Percentiles rank a stretch among this genome's conserved stretches.
Conservation (phyloP, 2,888 invertebrate species). For the Drosophila atripex region DNA sequence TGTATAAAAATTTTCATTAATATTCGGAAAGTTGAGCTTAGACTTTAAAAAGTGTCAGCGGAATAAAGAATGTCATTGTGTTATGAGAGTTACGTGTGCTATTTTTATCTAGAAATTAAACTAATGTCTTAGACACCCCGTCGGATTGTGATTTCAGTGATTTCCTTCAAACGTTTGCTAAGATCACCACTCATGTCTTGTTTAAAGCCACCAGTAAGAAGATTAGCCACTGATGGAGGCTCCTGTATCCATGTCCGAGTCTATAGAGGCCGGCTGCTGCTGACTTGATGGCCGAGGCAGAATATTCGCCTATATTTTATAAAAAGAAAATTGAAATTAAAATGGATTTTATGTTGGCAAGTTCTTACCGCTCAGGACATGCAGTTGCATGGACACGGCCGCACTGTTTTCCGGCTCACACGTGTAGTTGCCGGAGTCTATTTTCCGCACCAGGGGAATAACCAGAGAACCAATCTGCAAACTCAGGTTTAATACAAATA, state of each 20-base stretch:
- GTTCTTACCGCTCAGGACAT: slow-evolving; percentile 93
- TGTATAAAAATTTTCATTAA: slow-evolving; percentile 52
- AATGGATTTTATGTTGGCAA: not conserved
- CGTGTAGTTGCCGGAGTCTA: slow-evolving; percentile 91
- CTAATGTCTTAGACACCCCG: slow-evolving; percentile 46
- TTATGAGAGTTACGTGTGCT: slow-evolving; percentile 15
- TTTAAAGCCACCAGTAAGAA: slow-evolving; percentile 62
- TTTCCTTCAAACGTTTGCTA: not conserved
- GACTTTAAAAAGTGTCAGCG: slow-evolving; percentile 31
- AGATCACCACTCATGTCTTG: slow-evolving; percentile 57
- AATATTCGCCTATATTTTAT: slow-evolving; percentile 80
- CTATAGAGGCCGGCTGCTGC: slow-evolving; percentile 58
- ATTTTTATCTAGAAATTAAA: slow-evolving; percentile 58
- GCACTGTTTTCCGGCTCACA: slow-evolving; percentile 97
- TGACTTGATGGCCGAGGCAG: slow-evolving; percentile 84
- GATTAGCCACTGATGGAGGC: slow-evolving; percentile 64
- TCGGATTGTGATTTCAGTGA: slow-evolving; percentile 17
- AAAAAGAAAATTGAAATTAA: not conserved
- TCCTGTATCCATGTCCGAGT: slow-evolving; percentile 52
- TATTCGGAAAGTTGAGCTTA: slow-evolving; percentile 33
- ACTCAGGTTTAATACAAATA: not conserved
- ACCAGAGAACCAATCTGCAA: slow-evolving; percentile 83
- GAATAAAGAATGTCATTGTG: slow-evolving; percentile 23
- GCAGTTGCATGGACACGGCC: slow-evolving; percentile 93
- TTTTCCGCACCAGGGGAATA: slow-evolving; percentile 82